phyloP scores from a whole-genome alignment of 1,140 invertebrate species.

The Listronotus bonariensis region DNA sequence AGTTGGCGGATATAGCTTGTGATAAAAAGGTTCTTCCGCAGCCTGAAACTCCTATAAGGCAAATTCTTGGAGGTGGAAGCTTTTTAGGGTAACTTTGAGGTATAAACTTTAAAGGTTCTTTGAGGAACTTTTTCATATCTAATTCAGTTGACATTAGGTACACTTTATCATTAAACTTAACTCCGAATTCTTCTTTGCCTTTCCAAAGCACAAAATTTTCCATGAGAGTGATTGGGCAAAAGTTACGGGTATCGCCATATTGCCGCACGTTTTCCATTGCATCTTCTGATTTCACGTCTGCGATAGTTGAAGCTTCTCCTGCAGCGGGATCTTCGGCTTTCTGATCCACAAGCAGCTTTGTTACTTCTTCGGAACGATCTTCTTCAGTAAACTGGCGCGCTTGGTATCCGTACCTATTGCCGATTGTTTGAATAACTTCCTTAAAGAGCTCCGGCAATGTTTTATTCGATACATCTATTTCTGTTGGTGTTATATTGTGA shows the following conservation, averaged over 20 bases:
- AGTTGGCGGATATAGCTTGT: conserved; percentile 58
- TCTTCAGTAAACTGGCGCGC: conserved; percentile 44
- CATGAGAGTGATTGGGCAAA: conserved; percentile 61
- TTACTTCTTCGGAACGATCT: conserved; percentile 42
- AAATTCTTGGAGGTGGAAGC: conserved; percentile 60
- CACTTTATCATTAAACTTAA: conserved; percentile 59
- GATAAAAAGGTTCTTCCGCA: conserved; percentile 60
- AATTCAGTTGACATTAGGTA: conserved; percentile 58
- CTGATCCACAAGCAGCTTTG: conserved; percentile 38
- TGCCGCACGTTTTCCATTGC: conserved; percentile 53
- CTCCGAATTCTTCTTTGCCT: conserved; percentile 60
- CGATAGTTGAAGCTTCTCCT: conserved; percentile 47
- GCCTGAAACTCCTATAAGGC: conserved; percentile 59
- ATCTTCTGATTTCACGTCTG: conserved; percentile 46
- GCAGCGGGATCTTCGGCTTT: conserved; percentile 41
- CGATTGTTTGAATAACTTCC: conserved; percentile 46
- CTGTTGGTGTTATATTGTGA: conserved; percentile 38
- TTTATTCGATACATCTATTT: conserved; percentile 44
- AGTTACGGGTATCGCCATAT: conserved; percentile 61
- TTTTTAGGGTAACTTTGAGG: conserved; percentile 53
- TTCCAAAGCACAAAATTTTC: conserved; percentile 61
- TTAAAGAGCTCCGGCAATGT: conserved; percentile 43
- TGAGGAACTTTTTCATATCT: conserved; percentile 57
- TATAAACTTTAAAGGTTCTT: conserved; percentile 56
- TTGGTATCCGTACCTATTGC: conserved; percentile 39